These are phyloP conservation scores for Eupeodes luniger DNA, from an alignment of 2,888 invertebrate genomes.

Conservation along the genomic window DNA sequence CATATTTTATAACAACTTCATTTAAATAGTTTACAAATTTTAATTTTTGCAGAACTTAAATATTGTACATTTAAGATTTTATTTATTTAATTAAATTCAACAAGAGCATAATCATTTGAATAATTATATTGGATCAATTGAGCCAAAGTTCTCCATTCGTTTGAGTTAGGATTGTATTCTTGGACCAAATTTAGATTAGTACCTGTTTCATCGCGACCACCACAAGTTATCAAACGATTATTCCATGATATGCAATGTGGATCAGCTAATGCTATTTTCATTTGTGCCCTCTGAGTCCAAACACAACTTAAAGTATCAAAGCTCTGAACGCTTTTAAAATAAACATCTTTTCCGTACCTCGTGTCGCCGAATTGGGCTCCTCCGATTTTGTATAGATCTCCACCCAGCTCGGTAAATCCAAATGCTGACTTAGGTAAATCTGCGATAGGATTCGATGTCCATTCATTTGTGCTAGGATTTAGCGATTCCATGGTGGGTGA, in stretches of 20 bases:
- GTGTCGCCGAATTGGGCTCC: conserved; percentile 5
- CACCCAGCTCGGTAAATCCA: neutral
- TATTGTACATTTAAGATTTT: no score
- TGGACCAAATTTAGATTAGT: neutral
- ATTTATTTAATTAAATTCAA: neutral
- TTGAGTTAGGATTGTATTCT: conserved; percentile 4
- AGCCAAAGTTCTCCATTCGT: conserved; percentile 10
- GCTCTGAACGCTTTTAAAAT: neutral
- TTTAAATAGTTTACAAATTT: no score
- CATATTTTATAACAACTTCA: no score
- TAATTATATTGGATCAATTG: conserved; percentile 7
- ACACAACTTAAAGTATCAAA: neutral
- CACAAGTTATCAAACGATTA: conserved; percentile 5
- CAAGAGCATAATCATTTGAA: conserved; percentile 17
- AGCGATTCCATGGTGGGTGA: neutral
- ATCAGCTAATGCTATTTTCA: conserved; percentile 6
- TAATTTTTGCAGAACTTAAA: no score
- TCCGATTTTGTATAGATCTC: neutral
- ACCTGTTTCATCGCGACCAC: neutral
- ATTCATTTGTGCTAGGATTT: neutral
- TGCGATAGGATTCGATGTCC: neutral
- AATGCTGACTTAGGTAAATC: neutral
- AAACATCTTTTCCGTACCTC: neutral
- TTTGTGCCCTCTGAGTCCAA: neutral
- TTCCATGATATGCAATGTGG: neutral